A percentile compares a stretch with the other conserved stretches of the same genome.
phyloP scores from a whole-genome alignment of 2,888 invertebrate species.

The Uropetala carovei region DNA sequence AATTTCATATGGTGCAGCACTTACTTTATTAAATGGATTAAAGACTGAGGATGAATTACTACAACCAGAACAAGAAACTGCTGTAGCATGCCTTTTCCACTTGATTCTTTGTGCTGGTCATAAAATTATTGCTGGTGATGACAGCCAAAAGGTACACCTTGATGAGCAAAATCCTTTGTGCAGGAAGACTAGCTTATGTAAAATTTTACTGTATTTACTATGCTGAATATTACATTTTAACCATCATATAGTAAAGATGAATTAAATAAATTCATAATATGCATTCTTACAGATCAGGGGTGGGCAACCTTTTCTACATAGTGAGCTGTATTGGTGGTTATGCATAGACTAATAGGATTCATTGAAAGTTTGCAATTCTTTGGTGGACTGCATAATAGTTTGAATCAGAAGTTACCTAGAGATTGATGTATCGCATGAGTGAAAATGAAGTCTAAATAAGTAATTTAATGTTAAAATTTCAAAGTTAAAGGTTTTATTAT shows the following conservation, averaged over 20 bases:
- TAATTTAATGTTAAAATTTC: too few relatives aligned
- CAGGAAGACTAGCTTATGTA: neutral
- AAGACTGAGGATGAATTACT: constrained; percentile 2
- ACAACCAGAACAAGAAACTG: constrained; percentile 22
- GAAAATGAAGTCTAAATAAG: too few relatives aligned
- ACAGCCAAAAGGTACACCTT: neutral
- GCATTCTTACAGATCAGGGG: too few relatives aligned
- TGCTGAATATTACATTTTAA: neutral
- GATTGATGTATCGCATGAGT: too few relatives aligned
- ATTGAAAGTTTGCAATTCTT: too few relatives aligned
- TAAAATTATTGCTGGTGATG: neutral
- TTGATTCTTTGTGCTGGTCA: neutral
- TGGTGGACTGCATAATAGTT: too few relatives aligned
- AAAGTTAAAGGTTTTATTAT: too few relatives aligned
- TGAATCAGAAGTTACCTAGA: too few relatives aligned
- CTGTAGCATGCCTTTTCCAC: constrained; percentile 48
- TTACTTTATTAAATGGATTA: neutral
- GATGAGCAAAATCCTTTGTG: neutral
- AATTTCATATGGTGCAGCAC: neutral
- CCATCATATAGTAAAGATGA: neutral
- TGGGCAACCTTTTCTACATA: too few relatives aligned
- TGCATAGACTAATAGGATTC: too few relatives aligned
- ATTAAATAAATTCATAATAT: neutral
- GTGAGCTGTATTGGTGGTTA: too few relatives aligned
- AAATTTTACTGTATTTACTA: neutral